Base-by-base conservation (phyloP, 2,888 invertebrate genomes). In the Scaptomyza polygonia region DNA sequence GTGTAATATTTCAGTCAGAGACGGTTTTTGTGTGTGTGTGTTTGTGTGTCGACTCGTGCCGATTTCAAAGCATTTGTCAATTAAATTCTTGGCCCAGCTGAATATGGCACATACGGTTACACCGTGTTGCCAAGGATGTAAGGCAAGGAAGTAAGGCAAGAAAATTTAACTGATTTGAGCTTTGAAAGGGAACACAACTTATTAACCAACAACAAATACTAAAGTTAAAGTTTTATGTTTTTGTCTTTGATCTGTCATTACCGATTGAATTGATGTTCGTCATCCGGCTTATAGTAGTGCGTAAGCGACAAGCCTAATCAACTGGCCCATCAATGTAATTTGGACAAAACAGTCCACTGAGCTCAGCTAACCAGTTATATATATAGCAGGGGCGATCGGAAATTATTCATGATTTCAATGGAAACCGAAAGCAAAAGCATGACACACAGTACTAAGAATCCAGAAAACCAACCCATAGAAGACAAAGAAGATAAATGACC, bases 391-490 rank as follows among this genome's bases (percentile, higher is more conserved):
- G 48, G 73, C 21, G 62, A 71, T 74, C 74, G 74, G 77, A 86
- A 82, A 87, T 87, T 86, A 86, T 83, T 83, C 82, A 83, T 83
- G 71, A 66, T 52, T 83, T 83, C 86, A 58, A 83, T 63, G 73
- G 67, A 80, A 80, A 78, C 72, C 16, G 52, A 21, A 40, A 43
- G 57, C 32, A 45, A 27, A 51, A 48, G 14, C 64, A 39, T 16
- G 25, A 48, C n/a, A 21, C 8, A 30, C 48, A 18, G 36, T 14
- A 14, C 36, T 8, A 36, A 40, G 39, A 18, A 18, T 49, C 21
- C 14, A 14, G 14, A 14, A 16, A 36, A 7, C 5, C 5, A 14
- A 36, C 14, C 5, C 5, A 14, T 36, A 8, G 36, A 36, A n/a
- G 36, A 14, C 64, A 51, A 66, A 79, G 77, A 86, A 85, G 84